These are phyloP conservation scores for Pachyuromys duprasi DNA, from an alignment of 2,797 vertebrate species.

Conservation along the genomic window DNA sequence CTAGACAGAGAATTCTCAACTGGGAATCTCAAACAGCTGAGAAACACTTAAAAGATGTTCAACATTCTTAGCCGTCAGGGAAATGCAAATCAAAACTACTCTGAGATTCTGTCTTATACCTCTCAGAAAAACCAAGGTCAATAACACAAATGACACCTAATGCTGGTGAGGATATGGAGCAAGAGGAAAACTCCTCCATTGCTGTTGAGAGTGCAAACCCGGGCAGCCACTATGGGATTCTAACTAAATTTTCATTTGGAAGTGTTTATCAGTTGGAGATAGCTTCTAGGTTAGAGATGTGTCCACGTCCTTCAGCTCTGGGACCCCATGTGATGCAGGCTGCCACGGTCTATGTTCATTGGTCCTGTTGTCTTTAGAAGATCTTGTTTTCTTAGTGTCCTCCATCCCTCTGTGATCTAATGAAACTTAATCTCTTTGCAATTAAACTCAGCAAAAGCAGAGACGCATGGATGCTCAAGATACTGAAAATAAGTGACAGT, in stretches of 20 bases:
- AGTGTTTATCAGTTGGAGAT: neutral
- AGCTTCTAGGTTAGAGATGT: neutral
- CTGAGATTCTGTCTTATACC: neutral
- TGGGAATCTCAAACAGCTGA: neutral
- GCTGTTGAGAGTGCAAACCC: neutral
- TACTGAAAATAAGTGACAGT: neutral
- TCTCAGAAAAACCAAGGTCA: neutral
- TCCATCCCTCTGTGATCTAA: neutral
- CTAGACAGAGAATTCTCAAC: neutral
- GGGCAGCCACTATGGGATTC: neutral
- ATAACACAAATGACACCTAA: neutral
- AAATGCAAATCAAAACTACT: neutral
- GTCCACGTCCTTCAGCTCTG: neutral
- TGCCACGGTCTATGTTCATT: neutral
- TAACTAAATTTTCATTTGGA: neutral
- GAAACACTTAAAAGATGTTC: neutral
- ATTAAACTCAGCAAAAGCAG: neutral
- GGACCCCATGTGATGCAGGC: neutral
- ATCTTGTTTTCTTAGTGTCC: neutral
- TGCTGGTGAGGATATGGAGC: neutral
- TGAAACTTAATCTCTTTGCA: neutral
- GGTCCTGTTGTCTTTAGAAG: neutral
- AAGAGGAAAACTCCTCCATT: neutral
- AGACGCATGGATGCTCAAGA: neutral
- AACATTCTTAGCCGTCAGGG: neutral